Conservation (phyloP, 2,888 invertebrate species). For the Hoplodrina blanda region DNA sequence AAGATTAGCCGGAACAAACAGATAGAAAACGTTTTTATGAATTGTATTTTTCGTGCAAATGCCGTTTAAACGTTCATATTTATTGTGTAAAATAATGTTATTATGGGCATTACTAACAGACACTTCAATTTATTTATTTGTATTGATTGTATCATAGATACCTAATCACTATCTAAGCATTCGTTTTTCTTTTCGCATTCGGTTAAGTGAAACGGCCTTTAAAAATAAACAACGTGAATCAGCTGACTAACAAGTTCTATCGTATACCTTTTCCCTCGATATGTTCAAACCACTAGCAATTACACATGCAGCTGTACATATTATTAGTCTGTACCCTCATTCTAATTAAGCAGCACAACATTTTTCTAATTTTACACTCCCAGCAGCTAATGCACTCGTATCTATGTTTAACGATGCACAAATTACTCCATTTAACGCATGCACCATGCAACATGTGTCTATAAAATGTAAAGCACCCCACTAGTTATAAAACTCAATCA, state of each 20-base stretch:
- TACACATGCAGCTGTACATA: slow-evolving; percentile 41
- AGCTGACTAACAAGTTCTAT: not conserved
- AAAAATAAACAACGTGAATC: not conserved
- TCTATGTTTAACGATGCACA: slow-evolving; percentile 57
- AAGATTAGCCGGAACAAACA: no score
- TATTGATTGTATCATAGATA: no score
- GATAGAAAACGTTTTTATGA: no score
- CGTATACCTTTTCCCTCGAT: slow-evolving; percentile 4
- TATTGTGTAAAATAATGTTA: no score
- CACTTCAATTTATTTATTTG: no score
- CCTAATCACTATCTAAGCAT: not conserved
- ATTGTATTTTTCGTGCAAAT: no score
- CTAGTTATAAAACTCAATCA: slow-evolving; percentile 40
- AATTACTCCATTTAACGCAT: slow-evolving; percentile 58
- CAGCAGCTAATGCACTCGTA: slow-evolving; percentile 47
- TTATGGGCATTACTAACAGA: no score
- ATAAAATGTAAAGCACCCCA: slow-evolving; percentile 50
- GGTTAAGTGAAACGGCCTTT: not conserved
- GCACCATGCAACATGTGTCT: slow-evolving; percentile 44
- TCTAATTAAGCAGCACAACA: slow-evolving; percentile 31
- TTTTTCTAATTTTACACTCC: slow-evolving; percentile 60
- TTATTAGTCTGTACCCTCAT: slow-evolving; percentile 34
- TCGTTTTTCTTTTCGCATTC: slow-evolving; percentile 2
- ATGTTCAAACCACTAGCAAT: slow-evolving; percentile 27
- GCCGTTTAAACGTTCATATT: no score